Percentiles rank a stretch among this genome's conserved stretches.
Conservation (phyloP, 2,888 invertebrate genomes). For the Drosophila aldrichi region DNA sequence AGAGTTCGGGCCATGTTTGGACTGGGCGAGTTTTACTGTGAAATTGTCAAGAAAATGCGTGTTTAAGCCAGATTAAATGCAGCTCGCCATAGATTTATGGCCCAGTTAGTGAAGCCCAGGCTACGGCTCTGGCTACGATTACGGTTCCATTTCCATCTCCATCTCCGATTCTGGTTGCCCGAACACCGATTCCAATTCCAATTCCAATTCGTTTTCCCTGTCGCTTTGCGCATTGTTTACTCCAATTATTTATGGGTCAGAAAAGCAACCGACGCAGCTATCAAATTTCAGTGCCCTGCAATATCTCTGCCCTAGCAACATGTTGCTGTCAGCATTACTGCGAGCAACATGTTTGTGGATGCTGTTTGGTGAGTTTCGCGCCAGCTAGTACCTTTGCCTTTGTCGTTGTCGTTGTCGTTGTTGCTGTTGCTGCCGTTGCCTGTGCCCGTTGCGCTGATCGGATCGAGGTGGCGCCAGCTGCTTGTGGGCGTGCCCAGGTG, state of each 20-base stretch:
- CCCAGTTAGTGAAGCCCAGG: slow-evolving; percentile 19
- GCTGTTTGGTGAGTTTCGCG: slow-evolving; percentile 48
- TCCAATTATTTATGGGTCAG: slow-evolving; percentile 75
- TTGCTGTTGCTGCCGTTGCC: not conserved
- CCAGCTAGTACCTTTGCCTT: not conserved
- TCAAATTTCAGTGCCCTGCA: slow-evolving; percentile 55
- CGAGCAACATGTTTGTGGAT: slow-evolving; percentile 47
- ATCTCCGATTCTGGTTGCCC: not conserved
- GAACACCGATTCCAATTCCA: slow-evolving; percentile 11
- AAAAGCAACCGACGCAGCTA: slow-evolving; percentile 50
- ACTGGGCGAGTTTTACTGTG: slow-evolving; percentile 66
- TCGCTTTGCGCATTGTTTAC: slow-evolving; percentile 65
- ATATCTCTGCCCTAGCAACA: slow-evolving; percentile 33
- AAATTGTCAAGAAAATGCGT: slow-evolving; percentile 81
- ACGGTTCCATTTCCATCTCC: not conserved
- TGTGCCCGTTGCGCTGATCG: slow-evolving; percentile 20
- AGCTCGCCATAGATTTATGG: slow-evolving; percentile 66
- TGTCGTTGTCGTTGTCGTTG: not conserved
- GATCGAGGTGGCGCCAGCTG: slow-evolving; percentile 59
- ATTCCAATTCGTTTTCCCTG: slow-evolving; percentile 59
- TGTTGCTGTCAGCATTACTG: slow-evolving; percentile 26
- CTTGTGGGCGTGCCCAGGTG: slow-evolving; percentile 66
- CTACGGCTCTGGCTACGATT: not conserved
- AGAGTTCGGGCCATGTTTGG: slow-evolving; percentile 43
- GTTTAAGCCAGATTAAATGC: slow-evolving; percentile 81